Evolutionary conservation across 2,888 invertebrate genomes (phyloP), one percentile per base, ranked within the genome.

Genomic region (Sinodicranocentrus sp.): DNA sequence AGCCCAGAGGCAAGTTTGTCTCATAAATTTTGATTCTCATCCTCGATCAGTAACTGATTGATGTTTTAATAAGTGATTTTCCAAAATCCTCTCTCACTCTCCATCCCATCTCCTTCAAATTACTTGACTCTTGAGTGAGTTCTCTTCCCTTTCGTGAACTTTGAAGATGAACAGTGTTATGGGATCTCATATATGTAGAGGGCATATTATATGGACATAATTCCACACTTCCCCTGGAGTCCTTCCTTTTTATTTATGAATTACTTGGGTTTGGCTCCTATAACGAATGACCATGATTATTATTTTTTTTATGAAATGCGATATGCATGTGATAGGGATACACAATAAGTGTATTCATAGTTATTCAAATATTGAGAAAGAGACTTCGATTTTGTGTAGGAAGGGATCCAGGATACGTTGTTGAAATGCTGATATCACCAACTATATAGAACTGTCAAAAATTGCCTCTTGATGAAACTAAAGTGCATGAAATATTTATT

Each of bases 41-140:
- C 65, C 71, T 65, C 72, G 79, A 79, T 79, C 79, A 79, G 43
- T 71, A 71, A 72, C 71, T 79, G 79, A 79, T 79, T 79, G 79
- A 79, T 79, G 79, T 79, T 79, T 79, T 79, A 79, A 79, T 79
- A 79, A 79, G 79, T 79, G 79, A 79, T 79, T 79, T 79, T 72
- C 79, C 79, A 79, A 79, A 79, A 48, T 61, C 23, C 79, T 79
- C 70, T 59, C 70, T 72, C 79, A 79, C 52, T 72, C 71, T 48
- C 54, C 48, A 48, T 70, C 28, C 19, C 63, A 2, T 28, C 63
- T 63, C 63, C 17, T 33, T 33, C 23, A 25, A 2, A 23, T 39
- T 39, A 19, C 43, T 43, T 33, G 65, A 21, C 39, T 13, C 19
- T 28, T 28, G 25, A 28, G 21, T 28, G 26, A 26, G 28, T 17